Evolutionary conservation across 2,113 vertebrate species (phyloP).

Genomic region (Neopipo cinnamomea): DNA sequence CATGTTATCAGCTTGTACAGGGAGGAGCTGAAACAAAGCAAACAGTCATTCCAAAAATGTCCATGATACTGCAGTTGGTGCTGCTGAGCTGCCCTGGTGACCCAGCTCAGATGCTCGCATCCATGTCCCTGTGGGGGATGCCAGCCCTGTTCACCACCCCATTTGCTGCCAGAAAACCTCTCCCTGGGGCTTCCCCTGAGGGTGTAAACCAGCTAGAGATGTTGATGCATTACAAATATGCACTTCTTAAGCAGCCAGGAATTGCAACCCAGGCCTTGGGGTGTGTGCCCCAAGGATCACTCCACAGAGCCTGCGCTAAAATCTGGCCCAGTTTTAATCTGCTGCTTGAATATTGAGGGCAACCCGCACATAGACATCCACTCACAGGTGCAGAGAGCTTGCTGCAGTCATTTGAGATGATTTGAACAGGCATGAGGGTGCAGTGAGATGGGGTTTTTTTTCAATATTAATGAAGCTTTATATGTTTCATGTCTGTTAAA

Average conservation of each 20-base stretch:
- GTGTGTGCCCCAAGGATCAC: fast-evolving
- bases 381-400: background rate
- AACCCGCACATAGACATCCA: background rate
- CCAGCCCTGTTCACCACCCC: background rate
- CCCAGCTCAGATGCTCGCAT: fast-evolving
- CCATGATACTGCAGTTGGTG: fast-evolving
- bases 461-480: background rate
- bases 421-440: background rate
- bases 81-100: background rate
- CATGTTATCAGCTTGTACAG: fast-evolving
- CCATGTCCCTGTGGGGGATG: background rate
- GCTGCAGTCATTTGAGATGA: background rate
- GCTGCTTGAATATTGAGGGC: background rate
- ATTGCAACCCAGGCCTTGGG: background rate
- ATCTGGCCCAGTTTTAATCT: background rate
- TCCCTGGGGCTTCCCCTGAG: background rate
- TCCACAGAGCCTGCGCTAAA: fast-evolving
- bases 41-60: background rate
- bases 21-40: background rate
- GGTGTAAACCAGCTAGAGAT: background rate
- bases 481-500: background rate
- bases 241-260: background rate
- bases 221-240: background rate
- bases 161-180: background rate
- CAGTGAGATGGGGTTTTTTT: background rate